A percentile compares a stretch with the other conserved stretches of the same genome.
Evolutionary conservation across 2,888 invertebrate species (phyloP).

Genomic region (Leptinotarsa tumamoca): DNA sequence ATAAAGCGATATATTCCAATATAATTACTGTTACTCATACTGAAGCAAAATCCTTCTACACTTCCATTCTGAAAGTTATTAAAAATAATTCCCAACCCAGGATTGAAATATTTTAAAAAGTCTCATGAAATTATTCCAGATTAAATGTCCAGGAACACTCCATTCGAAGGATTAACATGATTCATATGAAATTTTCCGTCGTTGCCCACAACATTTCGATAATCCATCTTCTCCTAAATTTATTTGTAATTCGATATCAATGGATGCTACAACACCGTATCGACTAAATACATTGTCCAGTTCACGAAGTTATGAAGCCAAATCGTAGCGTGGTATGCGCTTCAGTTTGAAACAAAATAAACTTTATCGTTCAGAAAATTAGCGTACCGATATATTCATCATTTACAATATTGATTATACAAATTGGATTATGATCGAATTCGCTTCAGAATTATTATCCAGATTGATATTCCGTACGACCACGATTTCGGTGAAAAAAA

Average conservation of each 20-base stretch:
- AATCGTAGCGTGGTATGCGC: neutral
- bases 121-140: too few relatives aligned
- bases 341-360: neutral
- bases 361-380: neutral
- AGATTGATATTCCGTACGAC: neutral
- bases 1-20: too few relatives aligned
- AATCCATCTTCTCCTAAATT: neutral
- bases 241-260: neutral
- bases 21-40: too few relatives aligned
- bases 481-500: conserved; percentile 3
- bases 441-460: neutral
- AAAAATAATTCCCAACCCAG: too few relatives aligned
- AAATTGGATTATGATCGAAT: conserved; percentile 5
- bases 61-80: too few relatives aligned
- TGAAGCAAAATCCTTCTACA: too few relatives aligned
- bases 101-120: too few relatives aligned
- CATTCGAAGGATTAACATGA: neutral
- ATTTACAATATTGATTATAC: neutral
- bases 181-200: neutral
- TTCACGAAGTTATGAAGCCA: neutral
- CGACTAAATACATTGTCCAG: neutral
- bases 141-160: neutral
- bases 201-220: neutral
- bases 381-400: neutral
- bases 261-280: neutral